These are phyloP conservation scores for Conus betulinus DNA, from an alignment of 1,140 invertebrate genomes.

Conservation along the genomic window DNA sequence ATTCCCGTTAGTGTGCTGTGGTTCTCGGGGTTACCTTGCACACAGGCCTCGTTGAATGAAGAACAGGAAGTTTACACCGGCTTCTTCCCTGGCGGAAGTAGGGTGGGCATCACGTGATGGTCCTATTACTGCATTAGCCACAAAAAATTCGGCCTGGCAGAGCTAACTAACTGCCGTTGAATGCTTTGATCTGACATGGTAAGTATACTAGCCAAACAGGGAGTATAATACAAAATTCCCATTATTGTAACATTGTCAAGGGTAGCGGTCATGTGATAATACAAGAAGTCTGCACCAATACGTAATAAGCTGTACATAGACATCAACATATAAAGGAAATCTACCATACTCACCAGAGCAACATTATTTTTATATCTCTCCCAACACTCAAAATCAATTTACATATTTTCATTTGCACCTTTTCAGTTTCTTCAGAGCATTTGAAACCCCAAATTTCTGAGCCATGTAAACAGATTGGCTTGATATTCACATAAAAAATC, in stretches of 20 bases:
- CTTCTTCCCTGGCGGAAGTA: too few relatives aligned
- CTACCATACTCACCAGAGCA: neutral
- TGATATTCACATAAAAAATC: neutral
- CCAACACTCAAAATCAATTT: conserved; percentile 2
- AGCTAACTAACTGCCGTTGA: too few relatives aligned
- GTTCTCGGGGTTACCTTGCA: too few relatives aligned
- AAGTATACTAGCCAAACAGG: too few relatives aligned
- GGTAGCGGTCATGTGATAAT: neutral
- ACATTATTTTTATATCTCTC: conserved; percentile 5
- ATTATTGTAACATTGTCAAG: neutral
- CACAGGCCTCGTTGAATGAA: too few relatives aligned
- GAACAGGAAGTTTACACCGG: too few relatives aligned
- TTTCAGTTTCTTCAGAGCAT: neutral
- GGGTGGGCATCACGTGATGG: too few relatives aligned
- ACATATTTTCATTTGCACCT: neutral
- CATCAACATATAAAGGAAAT: neutral
- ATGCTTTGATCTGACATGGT: too few relatives aligned
- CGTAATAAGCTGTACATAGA: neutral
- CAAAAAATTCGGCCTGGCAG: too few relatives aligned
- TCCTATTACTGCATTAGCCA: too few relatives aligned
- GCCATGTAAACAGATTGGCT: neutral
- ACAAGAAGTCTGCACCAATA: conserved; percentile 1
- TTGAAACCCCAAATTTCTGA: neutral
- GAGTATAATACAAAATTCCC: too few relatives aligned
- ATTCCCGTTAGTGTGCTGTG: too few relatives aligned